These are phyloP conservation scores for Lepidurus apus DNA, from an alignment of 1,140 invertebrate species.

Conservation along the genomic window DNA sequence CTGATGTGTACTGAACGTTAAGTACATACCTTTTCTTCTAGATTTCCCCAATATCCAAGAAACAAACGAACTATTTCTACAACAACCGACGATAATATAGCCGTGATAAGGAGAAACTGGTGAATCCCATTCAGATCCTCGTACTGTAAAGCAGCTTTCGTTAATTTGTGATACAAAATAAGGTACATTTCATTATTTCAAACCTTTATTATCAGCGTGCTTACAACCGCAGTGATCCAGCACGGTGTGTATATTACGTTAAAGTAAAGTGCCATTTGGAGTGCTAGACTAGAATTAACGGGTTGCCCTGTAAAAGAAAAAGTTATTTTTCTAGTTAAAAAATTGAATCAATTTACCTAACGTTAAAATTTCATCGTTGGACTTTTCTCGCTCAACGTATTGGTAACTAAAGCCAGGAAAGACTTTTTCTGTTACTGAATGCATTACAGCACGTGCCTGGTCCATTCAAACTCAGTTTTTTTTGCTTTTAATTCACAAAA, in stretches of 20 bases:
- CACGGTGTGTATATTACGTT: neutral
- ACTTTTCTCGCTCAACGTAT: neutral
- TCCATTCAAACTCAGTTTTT: neutral
- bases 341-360: neutral
- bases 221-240: neutral
- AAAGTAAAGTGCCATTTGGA: neutral
- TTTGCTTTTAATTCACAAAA: neutral
- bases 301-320: neutral
- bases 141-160: neutral
- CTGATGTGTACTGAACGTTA: neutral
- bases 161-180: neutral
- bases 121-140: neutral
- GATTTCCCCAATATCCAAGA: slow-evolving; percentile 4
- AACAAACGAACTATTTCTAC: neutral
- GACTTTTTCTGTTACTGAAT: neutral
- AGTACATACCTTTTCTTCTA: neutral
- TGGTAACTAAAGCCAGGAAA: slow-evolving; percentile 1
- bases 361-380: slow-evolving; percentile 3
- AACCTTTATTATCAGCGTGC: slow-evolving; percentile 2
- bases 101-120: neutral
- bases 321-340: neutral
- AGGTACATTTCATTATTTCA: neutral
- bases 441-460: neutral
- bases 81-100: neutral
- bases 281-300: neutral